These are phyloP conservation scores for Mylabris sibirica DNA, from an alignment of 2,888 invertebrate genomes.

Conservation along the genomic window DNA sequence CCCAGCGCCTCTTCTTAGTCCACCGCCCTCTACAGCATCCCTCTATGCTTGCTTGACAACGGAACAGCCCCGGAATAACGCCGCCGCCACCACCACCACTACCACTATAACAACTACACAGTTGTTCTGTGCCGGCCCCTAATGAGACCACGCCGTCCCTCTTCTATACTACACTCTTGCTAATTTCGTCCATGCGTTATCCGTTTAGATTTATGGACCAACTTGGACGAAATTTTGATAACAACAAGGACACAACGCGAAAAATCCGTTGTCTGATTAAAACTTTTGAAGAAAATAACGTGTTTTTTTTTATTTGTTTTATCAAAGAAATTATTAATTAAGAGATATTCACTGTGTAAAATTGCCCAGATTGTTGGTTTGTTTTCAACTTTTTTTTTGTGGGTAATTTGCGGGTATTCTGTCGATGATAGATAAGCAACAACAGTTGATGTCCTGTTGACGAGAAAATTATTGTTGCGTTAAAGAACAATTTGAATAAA, in stretches of 20 bases:
- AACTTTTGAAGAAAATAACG: background rate
- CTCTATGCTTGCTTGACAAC: conserved; percentile 27
- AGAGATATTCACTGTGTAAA: background rate
- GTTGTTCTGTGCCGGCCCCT: conserved; percentile 3
- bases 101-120: background rate
- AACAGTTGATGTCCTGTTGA: background rate
- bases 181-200: conserved; percentile 20
- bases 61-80: conserved; percentile 29
- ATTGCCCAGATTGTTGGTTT: background rate
- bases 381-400: background rate
- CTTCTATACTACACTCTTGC: conserved; percentile 8
- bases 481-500: background rate
- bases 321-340: background rate
- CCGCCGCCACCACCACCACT: background rate
- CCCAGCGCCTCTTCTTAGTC: conserved; percentile 58
- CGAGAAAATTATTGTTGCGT: conserved; percentile 8
- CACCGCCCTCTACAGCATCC: conserved; percentile 41
- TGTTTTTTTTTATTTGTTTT: background rate
- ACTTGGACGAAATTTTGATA: conserved; percentile 13
- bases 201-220: conserved; percentile 10
- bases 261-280: conserved; percentile 14
- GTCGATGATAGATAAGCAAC: background rate
- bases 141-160: conserved; percentile 11
- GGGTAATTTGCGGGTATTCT: background rate
- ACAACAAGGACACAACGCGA: conserved; percentile 21